These are phyloP conservation scores for Eulithis prunata DNA, from an alignment of 2,888 invertebrate genomes.

Conservation along the genomic window DNA sequence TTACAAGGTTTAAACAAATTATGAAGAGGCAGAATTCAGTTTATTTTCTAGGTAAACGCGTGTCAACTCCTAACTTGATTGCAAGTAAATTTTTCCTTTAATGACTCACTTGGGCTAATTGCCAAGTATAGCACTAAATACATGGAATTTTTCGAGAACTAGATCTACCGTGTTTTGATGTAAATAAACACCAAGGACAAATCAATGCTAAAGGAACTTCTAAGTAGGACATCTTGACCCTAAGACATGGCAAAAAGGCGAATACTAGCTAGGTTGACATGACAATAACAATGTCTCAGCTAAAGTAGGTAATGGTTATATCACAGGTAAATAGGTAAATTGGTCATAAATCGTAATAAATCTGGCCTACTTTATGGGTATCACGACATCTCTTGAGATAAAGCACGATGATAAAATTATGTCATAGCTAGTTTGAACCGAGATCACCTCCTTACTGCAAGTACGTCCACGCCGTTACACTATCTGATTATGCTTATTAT, in stretches of 20 bases:
- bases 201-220: not conserved
- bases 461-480: too few relatives aligned
- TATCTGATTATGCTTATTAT: not conserved
- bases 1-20: not conserved
- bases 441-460: not conserved
- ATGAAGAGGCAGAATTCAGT: constrained; percentile 7
- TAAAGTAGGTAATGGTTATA: constrained; percentile 17
- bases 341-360: constrained; percentile 40
- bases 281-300: not conserved
- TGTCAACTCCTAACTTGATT: constrained; percentile 40
- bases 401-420: constrained; percentile 27
- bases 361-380: constrained; percentile 33
- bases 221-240: not conserved
- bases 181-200: constrained; percentile 22
- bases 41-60: constrained; percentile 31
- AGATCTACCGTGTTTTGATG: constrained; percentile 17
- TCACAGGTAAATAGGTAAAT: constrained; percentile 33
- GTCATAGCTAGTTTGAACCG: constrained; percentile 5
- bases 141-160: constrained; percentile 18
- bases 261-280: not conserved
- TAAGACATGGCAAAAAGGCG: not conserved
- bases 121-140: constrained; percentile 31
- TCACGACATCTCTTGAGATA: constrained; percentile 36
- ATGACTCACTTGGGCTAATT: constrained; percentile 46
- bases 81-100: constrained; percentile 44